phyloP scores from a whole-genome alignment of 2,797 vertebrate species.

The Spea hammondii region DNA sequence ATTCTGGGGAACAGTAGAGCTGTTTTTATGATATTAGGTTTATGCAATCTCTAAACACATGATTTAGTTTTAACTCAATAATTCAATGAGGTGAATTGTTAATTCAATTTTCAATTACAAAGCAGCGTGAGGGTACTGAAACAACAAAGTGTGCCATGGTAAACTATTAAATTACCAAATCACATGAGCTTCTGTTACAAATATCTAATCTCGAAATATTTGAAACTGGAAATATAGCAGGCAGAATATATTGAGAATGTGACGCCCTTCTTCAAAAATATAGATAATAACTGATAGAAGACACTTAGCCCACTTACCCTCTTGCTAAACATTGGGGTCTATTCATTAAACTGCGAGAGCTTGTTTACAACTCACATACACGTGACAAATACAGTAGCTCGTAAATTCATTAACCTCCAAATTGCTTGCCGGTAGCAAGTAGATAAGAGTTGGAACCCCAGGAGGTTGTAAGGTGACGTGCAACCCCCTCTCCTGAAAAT shows the following conservation, averaged over 20 bases:
- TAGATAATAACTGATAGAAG: conserved; percentile 5
- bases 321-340: no score
- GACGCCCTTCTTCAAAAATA: conserved; percentile 24
- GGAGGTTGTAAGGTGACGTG: no score
- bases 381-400: no score
- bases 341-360: no score
- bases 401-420: no score
- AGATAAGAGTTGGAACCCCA: no score
- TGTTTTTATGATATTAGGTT: conserved; percentile 6
- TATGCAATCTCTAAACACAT: conserved; percentile 28
- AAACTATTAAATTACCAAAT: conserved; percentile 38
- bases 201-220: conserved; percentile 25
- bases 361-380: no score
- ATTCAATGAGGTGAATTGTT: conserved; percentile 33
- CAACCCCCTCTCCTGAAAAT: no score
- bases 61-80: conserved; percentile 36
- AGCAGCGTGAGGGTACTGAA: background rate
- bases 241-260: conserved; percentile 17
- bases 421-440: no score
- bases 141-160: conserved; percentile 30
- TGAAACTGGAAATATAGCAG: conserved; percentile 28
- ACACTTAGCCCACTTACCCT: background rate
- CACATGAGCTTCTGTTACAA: conserved; percentile 15
- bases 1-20: background rate
- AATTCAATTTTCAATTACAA: conserved; percentile 45